Base-by-base conservation (phyloP, 2,797 vertebrate genomes). In the Pempheris klunzingeri region DNA sequence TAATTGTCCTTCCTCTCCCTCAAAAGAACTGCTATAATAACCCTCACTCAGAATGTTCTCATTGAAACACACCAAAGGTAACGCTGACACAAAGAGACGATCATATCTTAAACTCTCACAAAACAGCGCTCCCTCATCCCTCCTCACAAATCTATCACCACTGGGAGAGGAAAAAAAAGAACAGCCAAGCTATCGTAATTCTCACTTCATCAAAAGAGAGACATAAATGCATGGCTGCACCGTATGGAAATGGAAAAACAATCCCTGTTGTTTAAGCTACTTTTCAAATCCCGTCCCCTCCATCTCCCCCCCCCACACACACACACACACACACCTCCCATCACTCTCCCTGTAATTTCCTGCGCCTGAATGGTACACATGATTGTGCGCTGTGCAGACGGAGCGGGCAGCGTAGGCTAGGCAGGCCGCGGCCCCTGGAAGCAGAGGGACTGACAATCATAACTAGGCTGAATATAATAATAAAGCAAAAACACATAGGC, bases 311-410 rank as follows among this genome's bases (percentile, higher is more conserved):
- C 47, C n/a, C n/a, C n/a, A n/a, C n/a, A n/a, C n/a, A n/a, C n/a
- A n/a, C n/a, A n/a, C n/a, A n/a, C n/a, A 36, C 55, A 20, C 73
- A 47, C 71, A 14, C 52, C 77, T 69, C 83, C 76, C 80, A 52
- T 75, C 58, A 44, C 66, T 77, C 70, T 41, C 74, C 54, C 83
- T 91, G 84, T 92, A 92, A 94, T 93, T 93, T 92, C 85, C 90
- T 82, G 84, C 87, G 90, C 87, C 91, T 90, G 88, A 93, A 89
- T 87, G 86, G 82, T 87, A 49, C 84, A 80, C 78, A 81, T 92
- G 93, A 92, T 93, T 92, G 90, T 83, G 84, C 47, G 52, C 72
- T 82, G 76, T 46, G 68, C 74, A n/a, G 77, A 82, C 80, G 79
- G 74, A 74, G 64, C 53, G 62, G 63, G 73, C 70, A 36, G 74